Conservation (phyloP, 2,113 vertebrate species). For the Eudyptes chrysolophus region DNA sequence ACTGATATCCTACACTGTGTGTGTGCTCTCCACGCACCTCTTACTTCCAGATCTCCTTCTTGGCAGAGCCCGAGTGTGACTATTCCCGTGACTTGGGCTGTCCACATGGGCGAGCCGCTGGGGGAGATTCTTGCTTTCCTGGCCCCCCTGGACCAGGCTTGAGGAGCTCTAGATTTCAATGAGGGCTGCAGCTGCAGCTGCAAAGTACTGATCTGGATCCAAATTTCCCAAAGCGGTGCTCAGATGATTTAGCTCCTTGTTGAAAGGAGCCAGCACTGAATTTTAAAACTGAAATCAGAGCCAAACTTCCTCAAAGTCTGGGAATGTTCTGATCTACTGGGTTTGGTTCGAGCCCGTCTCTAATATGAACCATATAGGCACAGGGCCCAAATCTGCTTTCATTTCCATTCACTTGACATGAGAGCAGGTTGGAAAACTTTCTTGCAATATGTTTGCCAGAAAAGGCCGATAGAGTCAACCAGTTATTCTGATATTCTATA, state of each 20-base stretch:
- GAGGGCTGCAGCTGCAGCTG: conserved; percentile 33
- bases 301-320: conserved; percentile 69
- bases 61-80: neutral
- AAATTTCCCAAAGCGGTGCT: conserved; percentile 47
- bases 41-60: neutral
- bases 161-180: neutral
- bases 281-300: conserved; percentile 58
- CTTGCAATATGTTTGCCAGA: neutral
- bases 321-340: conserved; percentile 65
- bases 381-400: conserved; percentile 18
- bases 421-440: conserved; percentile 35
- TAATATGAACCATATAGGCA: conserved; percentile 53
- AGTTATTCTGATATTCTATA: neutral
- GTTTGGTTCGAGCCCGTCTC: conserved; percentile 23
- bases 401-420: conserved; percentile 26
- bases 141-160: neutral
- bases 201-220: conserved; percentile 40
- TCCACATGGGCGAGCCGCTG: rapidly evolving
- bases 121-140: neutral
- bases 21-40: neutral
- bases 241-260: conserved; percentile 53
- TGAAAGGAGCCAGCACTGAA: conserved; percentile 45
- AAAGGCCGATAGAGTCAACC: neutral
- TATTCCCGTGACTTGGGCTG: neutral
- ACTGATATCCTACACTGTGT: neutral